Evolutionary conservation across 1,140 invertebrate species (phyloP), one percentile per base, ranked within the genome.

Genomic region (Bombus ignitus): DNA sequence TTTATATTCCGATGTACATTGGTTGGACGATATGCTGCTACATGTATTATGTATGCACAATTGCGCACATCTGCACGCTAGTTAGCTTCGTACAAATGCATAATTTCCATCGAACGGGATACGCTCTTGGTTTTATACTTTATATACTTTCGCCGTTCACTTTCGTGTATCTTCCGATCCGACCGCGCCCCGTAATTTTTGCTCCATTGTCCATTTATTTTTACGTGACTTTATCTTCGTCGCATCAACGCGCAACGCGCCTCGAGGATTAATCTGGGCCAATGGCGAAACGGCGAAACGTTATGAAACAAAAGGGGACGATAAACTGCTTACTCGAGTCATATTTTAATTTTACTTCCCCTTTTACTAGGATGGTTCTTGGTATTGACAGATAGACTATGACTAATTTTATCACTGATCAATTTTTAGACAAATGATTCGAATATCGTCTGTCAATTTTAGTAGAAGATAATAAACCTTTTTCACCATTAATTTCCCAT

Each of bases 91-190:
- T 76, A 75, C 57, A 68, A 78, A 84, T 65, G 83, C 77, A 80
- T 85, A 65, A 85, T 85, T 80, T 73, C 28, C 25, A 39, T 22
- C 28, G 37, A 66, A 4, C 75, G 62, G 68, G 81, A 88, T 77
- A 80, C 73, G 83, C 83, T 86, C 78, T 82, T 74, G 74, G 84
- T 59, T 86, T 89, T 86, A 88, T 82, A 75, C 74, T 83, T 88
- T 85, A 88, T 88, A 73, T 77, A 89, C 88, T 89, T 88, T 89
- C 83, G 88, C 84, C 87, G 66, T 89, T 89, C 76, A 83, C 88
- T 86, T 89, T 81, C 83, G 68, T 59, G 73, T 32, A 81, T 89
- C 28, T 66, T 12, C 37, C 37, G 57, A 35, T 44, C 37, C 28
- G 12, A 28, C 10, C 62, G 18, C 22, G 37, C 28, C 28, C 70